A percentile compares a stretch with the other conserved stretches of the same genome.
Evolutionary conservation across 2,888 invertebrate species (phyloP).

Genomic region (Tipula lateralis): DNA sequence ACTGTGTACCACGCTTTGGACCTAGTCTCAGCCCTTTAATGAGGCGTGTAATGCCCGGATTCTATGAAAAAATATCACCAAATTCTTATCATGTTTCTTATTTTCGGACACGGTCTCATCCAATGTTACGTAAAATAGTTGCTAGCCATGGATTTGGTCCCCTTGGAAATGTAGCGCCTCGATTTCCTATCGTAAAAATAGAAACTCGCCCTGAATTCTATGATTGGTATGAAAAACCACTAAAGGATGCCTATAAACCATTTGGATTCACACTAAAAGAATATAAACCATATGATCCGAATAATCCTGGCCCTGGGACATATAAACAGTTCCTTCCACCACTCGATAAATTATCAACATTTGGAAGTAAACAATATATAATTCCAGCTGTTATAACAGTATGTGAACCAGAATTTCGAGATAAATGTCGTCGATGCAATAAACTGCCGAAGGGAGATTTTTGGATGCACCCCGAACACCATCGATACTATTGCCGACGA

Average conservation of each 20-base stretch:
- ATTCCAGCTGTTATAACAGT: slow-evolving; percentile 42
- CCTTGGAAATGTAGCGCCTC: neutral
- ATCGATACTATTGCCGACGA: slow-evolving; percentile 43
- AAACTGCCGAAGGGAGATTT: slow-evolving; percentile 52
- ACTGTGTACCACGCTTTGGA: slow-evolving; percentile 50
- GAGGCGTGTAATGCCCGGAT: slow-evolving; percentile 47
- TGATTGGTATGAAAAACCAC: neutral
- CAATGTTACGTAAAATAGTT: neutral
- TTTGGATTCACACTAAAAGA: neutral
- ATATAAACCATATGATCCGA: neutral
- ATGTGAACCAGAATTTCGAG: slow-evolving; percentile 40
- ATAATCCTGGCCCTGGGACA: neutral
- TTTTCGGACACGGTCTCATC: neutral
- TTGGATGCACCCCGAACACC: slow-evolving; percentile 50
- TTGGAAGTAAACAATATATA: slow-evolving; percentile 32
- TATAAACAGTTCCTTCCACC: neutral
- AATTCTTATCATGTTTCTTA: neutral
- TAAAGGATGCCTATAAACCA: neutral
- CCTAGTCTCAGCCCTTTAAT: slow-evolving; percentile 51
- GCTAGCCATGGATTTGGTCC: neutral
- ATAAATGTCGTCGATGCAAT: slow-evolving; percentile 41
- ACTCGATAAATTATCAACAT: neutral
- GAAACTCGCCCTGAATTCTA: neutral
- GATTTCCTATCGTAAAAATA: neutral
- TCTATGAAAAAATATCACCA: neutral